phyloP scores from a whole-genome alignment of 2,113 vertebrate genomes.

The Setophaga kirtlandii region DNA sequence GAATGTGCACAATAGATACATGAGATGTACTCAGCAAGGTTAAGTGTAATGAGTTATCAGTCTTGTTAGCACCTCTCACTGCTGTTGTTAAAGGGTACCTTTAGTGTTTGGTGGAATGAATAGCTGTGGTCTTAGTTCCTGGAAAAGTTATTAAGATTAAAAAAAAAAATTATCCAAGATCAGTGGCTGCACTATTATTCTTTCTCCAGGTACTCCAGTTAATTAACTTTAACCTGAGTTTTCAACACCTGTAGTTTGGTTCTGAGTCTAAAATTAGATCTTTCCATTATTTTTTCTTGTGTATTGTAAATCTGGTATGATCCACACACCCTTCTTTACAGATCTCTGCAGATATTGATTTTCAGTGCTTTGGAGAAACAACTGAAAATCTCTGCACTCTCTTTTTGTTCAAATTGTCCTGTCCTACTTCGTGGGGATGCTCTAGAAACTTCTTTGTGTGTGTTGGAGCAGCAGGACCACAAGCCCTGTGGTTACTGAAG shows the following conservation, averaged over 20 bases:
- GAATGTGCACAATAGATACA: neutral
- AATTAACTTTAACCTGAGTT: neutral
- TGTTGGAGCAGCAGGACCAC: neutral
- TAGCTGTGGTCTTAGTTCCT: neutral
- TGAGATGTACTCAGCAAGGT: neutral
- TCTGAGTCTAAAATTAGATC: neutral
- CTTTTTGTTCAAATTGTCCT: neutral
- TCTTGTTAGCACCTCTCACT: neutral
- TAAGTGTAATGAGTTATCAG: neutral
- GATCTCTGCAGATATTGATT: neutral
- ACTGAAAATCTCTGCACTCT: neutral
- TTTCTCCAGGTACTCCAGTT: neutral
- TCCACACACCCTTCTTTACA: neutral
- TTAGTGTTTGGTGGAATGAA: neutral
- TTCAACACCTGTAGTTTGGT: neutral
- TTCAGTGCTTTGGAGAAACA: neutral
- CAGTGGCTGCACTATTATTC: neutral
- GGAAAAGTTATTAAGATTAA: neutral
- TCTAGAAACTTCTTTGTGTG: neutral
- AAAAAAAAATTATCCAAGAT: neutral
- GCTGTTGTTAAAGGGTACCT: neutral
- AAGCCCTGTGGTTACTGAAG: neutral
- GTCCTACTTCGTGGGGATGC: fast-evolving
- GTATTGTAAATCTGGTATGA: neutral
- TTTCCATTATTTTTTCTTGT: neutral